phyloP scores from a whole-genome alignment of 2,113 vertebrate species.

The Corynorhinus townsendii region DNA sequence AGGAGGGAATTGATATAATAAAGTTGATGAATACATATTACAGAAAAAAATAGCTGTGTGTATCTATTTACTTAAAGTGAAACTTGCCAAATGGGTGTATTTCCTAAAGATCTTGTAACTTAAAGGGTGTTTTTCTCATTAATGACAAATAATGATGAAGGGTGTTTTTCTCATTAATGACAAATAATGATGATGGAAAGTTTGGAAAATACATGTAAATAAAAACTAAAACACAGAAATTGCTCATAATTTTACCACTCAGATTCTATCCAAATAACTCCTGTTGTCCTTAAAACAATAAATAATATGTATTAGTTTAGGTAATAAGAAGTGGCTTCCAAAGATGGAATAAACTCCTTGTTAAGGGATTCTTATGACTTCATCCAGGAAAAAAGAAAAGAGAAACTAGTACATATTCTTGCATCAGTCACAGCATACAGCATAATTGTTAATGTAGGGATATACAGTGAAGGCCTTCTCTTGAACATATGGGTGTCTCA shows the following conservation, averaged over 20 bases:
- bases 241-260: background rate
- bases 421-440: background rate
- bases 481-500: background rate
- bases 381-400: background rate
- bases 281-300: background rate
- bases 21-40: background rate
- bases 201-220: background rate
- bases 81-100: background rate
- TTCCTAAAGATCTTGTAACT: background rate
- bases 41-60: background rate
- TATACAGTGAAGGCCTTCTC: background rate
- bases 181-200: background rate
- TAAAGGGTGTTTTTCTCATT: background rate
- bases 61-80: background rate
- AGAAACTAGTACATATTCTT: background rate
- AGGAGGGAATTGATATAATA: background rate
- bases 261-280: background rate
- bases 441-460: background rate
- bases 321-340: background rate
- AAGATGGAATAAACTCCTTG: background rate
- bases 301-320: background rate
- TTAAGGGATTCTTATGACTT: slow-evolving; percentile 8
- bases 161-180: background rate
- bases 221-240: slow-evolving; percentile 24
- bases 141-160: background rate